These are phyloP conservation scores for Colletes latitarsis DNA, from an alignment of 1,140 invertebrate genomes.

Conservation along the genomic window DNA sequence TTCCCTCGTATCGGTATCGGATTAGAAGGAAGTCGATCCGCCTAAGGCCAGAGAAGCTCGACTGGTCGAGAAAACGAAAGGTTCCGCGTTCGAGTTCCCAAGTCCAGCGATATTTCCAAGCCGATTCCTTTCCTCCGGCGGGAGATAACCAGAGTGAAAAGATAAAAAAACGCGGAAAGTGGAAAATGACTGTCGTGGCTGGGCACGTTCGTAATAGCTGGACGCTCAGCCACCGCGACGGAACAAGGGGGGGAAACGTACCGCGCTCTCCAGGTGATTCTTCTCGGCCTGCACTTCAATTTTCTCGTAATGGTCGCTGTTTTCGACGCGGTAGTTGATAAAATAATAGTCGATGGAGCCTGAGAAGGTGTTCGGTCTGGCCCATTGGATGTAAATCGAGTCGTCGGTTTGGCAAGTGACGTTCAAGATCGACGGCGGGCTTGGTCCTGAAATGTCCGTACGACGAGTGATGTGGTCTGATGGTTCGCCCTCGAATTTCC, in stretches of 20 bases:
- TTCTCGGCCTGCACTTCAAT: conserved; percentile 83
- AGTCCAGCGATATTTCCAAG: background rate
- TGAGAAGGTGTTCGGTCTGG: conserved; percentile 87
- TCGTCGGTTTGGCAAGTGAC: conserved; percentile 90
- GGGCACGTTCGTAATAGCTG: too few relatives aligned
- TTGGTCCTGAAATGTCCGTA: conserved; percentile 92
- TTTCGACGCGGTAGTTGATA: conserved; percentile 86
- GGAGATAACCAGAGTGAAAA: background rate
- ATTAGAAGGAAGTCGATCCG: background rate
- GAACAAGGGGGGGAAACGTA: conserved; percentile 64
- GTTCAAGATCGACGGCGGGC: conserved; percentile 89
- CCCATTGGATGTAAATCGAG: conserved; percentile 91
- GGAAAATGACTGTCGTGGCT: background rate
- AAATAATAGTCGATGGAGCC: conserved; percentile 91
- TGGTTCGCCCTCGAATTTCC: conserved; percentile 87
- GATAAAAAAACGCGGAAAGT: conserved; percentile 8
- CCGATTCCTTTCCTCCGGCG: background rate
- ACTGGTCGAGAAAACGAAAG: conserved; percentile 6
- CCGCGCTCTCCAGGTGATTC: conserved; percentile 84
- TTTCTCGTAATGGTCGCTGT: conserved; percentile 83
- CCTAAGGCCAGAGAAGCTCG: background rate
- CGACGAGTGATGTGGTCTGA: conserved; percentile 87
- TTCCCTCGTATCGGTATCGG: background rate
- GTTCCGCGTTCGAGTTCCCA: background rate
- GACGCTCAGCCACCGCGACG: background rate